Conservation (phyloP, 1,140 invertebrate species). For the Drosophila saltans region DNA sequence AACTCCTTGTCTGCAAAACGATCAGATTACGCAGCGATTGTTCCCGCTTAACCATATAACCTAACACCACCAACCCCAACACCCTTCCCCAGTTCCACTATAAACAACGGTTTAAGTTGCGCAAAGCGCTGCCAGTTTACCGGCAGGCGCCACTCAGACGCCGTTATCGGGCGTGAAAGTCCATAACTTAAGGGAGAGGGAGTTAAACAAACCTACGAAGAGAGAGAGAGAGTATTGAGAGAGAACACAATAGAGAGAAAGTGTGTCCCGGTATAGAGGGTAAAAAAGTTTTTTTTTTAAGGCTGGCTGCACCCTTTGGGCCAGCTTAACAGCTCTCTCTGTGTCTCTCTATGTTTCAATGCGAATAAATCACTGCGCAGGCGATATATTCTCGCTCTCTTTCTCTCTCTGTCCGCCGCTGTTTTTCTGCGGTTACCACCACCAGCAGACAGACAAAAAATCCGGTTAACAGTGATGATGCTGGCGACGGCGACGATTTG, state of each 20-base stretch:
- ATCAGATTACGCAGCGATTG: slow-evolving; percentile 53
- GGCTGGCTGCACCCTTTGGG: slow-evolving; percentile 63
- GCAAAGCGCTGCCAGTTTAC: slow-evolving; percentile 55
- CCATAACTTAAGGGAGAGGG: slow-evolving; percentile 4
- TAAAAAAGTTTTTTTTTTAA: slow-evolving; percentile 16
- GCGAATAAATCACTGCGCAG: slow-evolving; percentile 39
- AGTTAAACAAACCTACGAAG: background rate
- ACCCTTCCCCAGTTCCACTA: background rate
- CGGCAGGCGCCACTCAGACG: slow-evolving; percentile 62
- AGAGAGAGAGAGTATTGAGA: slow-evolving; percentile 5
- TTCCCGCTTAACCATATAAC: slow-evolving; percentile 5
- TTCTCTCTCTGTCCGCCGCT: slow-evolving; percentile 7
- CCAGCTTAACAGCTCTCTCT: slow-evolving; percentile 10
- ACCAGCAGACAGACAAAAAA: slow-evolving; percentile 46
- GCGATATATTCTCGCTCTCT: slow-evolving; percentile 31
- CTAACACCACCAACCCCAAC: slow-evolving; percentile 1
- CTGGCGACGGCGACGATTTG: slow-evolving; percentile 41
- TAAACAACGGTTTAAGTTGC: slow-evolving; percentile 45
- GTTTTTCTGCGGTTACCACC: slow-evolving; percentile 17
- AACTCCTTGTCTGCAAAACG: slow-evolving; percentile 3
- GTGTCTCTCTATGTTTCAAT: background rate
- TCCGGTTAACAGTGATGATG: slow-evolving; percentile 43
- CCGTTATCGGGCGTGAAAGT: slow-evolving; percentile 31
- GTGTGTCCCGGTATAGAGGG: slow-evolving; percentile 22
- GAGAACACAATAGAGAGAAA: slow-evolving; percentile 19